A percentile compares a stretch with the other conserved stretches of the same genome.
Conservation (phyloP, 2,113 vertebrate species). For the Coptodon rendalli region DNA sequence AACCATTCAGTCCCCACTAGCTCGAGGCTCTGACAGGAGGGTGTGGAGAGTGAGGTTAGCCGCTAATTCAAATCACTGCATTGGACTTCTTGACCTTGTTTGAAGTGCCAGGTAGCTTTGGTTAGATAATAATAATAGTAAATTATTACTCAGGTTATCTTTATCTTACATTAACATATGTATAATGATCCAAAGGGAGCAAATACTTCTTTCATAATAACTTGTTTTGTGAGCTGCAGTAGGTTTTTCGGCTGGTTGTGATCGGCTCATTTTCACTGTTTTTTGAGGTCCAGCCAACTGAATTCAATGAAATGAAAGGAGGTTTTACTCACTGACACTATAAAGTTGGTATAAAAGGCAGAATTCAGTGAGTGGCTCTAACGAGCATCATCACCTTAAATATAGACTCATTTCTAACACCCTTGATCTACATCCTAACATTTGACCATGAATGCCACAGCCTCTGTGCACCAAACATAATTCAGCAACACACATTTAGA, state of each 20-base stretch:
- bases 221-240: not conserved
- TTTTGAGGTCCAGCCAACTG: not conserved
- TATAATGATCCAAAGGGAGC: not conserved
- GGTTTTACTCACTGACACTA: not conserved
- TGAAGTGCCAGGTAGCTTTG: not conserved
- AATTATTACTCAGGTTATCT: not conserved
- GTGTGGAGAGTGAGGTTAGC: not conserved
- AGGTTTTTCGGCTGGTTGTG: not conserved
- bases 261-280: not conserved
- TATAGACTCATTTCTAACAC: not conserved
- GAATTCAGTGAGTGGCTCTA: not conserved
- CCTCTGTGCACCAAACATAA: not conserved
- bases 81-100: not conserved
- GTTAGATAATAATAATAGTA: not conserved
- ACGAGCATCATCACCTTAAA: not conserved
- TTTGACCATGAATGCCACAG: not conserved
- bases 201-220: not conserved
- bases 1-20: not conserved
- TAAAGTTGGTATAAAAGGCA: not conserved
- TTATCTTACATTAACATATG: not conserved
- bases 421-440: not conserved
- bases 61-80: not conserved
- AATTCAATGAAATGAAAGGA: rapidly evolving
- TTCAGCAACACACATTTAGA: rapidly evolving
- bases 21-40: not conserved